phyloP scores from a whole-genome alignment of 64 coral and sea anemone genomes.

The Anthopleura sola region DNA sequence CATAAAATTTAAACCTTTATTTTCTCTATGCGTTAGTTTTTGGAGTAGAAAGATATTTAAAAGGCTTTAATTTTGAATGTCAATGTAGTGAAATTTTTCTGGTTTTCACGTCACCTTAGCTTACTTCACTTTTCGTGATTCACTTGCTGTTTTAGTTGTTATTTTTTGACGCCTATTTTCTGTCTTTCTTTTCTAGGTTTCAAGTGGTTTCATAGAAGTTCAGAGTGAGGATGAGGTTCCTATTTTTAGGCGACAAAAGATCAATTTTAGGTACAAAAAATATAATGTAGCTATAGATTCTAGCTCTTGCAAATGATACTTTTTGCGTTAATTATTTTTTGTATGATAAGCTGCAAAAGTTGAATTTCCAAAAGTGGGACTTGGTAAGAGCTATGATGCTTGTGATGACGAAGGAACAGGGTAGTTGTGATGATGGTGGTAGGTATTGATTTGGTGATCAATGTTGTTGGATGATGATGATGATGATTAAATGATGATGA shows the following conservation, averaged over 20 bases:
- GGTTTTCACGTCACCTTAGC: no score
- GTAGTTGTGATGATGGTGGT: no score
- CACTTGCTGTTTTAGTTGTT: no score
- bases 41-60: neutral
- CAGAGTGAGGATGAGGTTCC: slow-evolving; percentile 83
- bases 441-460: no score
- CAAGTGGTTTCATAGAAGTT: slow-evolving; percentile 81
- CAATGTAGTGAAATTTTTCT: neutral
- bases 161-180: neutral
- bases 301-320: no score
- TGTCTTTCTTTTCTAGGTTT: slow-evolving; percentile 34
- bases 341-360: no score
- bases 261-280: slow-evolving; percentile 73
- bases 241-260: slow-evolving; percentile 85
- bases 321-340: no score
- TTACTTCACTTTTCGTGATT: neutral
- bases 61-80: neutral
- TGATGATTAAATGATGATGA: no score
- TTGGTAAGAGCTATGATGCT: no score
- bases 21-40: neutral
- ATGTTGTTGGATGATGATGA: no score
- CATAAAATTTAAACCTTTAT: neutral
- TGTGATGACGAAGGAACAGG: no score
- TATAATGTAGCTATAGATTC: neutral
- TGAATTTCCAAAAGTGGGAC: no score